Evolutionary conservation across 2,888 invertebrate genomes (phyloP).

Genomic region (Patella caerulea): DNA sequence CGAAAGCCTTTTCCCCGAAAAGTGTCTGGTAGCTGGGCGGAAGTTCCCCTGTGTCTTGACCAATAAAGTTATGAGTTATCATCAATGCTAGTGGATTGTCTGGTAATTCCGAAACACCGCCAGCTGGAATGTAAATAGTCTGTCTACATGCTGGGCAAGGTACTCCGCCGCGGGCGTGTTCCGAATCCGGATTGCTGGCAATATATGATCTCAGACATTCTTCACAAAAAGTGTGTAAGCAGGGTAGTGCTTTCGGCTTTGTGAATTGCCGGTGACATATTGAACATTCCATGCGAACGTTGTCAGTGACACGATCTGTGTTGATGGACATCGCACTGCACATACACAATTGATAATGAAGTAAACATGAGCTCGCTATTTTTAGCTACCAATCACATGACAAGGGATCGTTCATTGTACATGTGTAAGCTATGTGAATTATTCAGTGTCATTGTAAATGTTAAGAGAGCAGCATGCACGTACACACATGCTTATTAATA

Average conservation of each 20-base stretch:
- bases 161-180: slow-evolving; percentile 30
- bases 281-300: neutral
- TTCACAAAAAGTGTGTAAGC: neutral
- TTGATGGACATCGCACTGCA: too few species aligned
- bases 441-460: too few species aligned
- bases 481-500: too few species aligned
- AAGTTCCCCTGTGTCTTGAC: neutral
- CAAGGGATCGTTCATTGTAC: too few species aligned
- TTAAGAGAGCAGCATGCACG: too few species aligned
- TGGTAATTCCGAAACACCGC: slow-evolving; percentile 50
- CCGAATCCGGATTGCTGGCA: neutral
- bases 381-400: too few species aligned
- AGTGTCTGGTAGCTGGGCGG: slow-evolving; percentile 20
- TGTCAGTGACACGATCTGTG: too few species aligned
- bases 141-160: slow-evolving; percentile 59
- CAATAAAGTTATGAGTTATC: neutral
- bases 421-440: too few species aligned
- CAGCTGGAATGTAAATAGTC: slow-evolving; percentile 44
- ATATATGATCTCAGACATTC: neutral
- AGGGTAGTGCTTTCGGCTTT: neutral
- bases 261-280: neutral
- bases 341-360: too few species aligned
- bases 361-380: too few species aligned
- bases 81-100: slow-evolving; percentile 35
- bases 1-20: slow-evolving; percentile 24